Evolutionary conservation across 2,797 vertebrate species (phyloP).

Genomic region (Xenopus petersii): DNA sequence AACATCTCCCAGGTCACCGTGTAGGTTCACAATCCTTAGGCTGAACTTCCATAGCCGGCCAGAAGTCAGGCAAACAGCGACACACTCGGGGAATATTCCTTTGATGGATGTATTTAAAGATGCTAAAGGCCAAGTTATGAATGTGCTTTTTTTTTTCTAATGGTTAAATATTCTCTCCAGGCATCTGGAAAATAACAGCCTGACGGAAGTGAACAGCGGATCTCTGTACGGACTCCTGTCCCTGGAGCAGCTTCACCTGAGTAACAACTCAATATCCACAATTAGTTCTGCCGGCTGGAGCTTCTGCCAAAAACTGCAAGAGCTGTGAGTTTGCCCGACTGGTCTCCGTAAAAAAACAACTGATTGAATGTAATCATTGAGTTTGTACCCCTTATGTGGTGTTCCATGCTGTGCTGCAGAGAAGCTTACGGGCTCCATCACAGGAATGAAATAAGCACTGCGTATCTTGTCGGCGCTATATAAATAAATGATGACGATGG

Average conservation of each 20-base stretch:
- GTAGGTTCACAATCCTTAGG: background rate
- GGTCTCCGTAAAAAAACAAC: background rate
- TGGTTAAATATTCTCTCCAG: conserved; percentile 58
- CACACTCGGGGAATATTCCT: conserved; percentile 6
- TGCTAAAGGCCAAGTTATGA: conserved; percentile 14
- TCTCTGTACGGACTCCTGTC: conserved; percentile 89
- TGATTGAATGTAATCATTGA: background rate
- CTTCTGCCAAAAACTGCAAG: conserved; percentile 91
- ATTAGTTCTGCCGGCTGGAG: conserved; percentile 90
- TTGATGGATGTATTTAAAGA: conserved; percentile 30
- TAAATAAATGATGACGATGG: too few species aligned
- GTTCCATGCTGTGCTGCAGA: too few species aligned
- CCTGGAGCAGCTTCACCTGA: conserved; percentile 88
- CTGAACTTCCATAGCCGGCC: conserved; percentile 31
- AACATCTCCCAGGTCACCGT: too few species aligned
- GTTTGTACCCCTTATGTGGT: too few species aligned
- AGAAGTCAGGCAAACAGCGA: conserved; percentile 37
- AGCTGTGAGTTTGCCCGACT: conserved; percentile 78
- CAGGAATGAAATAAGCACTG: too few species aligned
- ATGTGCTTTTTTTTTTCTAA: background rate
- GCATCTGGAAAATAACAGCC: conserved; percentile 90
- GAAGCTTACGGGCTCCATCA: too few species aligned
- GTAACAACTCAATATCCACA: conserved; percentile 87
- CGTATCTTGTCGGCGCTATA: too few species aligned
- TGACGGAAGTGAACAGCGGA: conserved; percentile 92